Conservation (phyloP, 2,113 vertebrate genomes). For the Eolophus roseicapilla region DNA sequence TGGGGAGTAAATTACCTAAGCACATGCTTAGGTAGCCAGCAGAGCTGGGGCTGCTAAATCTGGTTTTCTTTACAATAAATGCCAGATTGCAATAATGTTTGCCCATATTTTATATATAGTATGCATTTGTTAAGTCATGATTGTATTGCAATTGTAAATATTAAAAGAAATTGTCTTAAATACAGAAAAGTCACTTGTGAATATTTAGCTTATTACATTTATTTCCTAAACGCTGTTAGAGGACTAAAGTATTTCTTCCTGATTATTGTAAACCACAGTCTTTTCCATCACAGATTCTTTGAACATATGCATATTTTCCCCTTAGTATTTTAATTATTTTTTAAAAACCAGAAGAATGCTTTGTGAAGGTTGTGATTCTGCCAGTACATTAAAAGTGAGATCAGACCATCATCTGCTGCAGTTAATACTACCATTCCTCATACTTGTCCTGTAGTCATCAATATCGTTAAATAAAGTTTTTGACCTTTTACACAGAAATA, state of each 20-base stretch:
- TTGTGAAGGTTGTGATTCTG: neutral
- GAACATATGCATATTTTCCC: neutral
- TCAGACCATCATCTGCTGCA: neutral
- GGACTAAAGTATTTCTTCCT: neutral
- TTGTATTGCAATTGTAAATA: neutral
- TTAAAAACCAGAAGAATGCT: neutral
- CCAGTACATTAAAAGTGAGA: neutral
- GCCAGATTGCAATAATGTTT: neutral
- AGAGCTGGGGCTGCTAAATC: neutral
- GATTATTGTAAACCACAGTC: neutral
- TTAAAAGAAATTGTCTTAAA: neutral
- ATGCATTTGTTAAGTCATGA: neutral
- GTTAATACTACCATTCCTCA: neutral
- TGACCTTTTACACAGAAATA: neutral
- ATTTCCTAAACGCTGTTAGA: neutral
- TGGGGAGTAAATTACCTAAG: neutral
- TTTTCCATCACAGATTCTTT: neutral
- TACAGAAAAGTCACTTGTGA: neutral
- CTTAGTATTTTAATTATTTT: neutral
- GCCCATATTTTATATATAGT: neutral
- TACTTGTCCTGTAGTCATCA: neutral
- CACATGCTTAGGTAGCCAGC: neutral
- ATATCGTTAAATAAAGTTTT: neutral
- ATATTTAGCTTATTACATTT: slow-evolving; percentile 1
- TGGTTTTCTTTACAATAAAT: neutral